These are phyloP conservation scores for Melanotaenia nigrans DNA, from an alignment of 2,797 vertebrate genomes.

Conservation along the genomic window DNA sequence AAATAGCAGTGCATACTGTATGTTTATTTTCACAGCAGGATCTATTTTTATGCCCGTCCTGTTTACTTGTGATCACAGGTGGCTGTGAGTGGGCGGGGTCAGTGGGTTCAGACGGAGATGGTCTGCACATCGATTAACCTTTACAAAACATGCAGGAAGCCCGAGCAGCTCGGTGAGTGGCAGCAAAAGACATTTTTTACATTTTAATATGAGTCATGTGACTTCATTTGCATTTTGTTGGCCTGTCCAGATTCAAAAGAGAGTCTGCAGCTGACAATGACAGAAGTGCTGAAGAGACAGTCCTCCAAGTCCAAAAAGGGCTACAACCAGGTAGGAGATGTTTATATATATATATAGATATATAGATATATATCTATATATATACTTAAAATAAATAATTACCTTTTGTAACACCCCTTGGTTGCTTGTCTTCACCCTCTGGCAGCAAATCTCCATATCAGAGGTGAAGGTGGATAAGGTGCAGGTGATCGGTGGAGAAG, in stretches of 20 bases:
- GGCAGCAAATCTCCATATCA: slow-evolving; percentile 86
- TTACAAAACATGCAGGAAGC: slow-evolving; percentile 86
- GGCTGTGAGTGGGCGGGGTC: slow-evolving; percentile 89
- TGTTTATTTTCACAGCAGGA: not conserved
- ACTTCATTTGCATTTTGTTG: not conserved
- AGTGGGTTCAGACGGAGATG: slow-evolving; percentile 86
- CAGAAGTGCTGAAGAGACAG: slow-evolving; percentile 91
- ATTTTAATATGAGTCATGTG: not conserved
- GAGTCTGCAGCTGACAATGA: slow-evolving; percentile 88
- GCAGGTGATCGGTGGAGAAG: slow-evolving; percentile 79
- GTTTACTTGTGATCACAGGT: slow-evolving; percentile 77
- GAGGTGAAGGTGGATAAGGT: slow-evolving; percentile 91
- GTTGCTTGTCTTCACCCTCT: not conserved
- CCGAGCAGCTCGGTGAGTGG: slow-evolving; percentile 86
- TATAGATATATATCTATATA: not conserved
- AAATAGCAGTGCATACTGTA: not conserved
- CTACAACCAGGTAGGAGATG: slow-evolving; percentile 89
- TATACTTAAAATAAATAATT: not conserved
- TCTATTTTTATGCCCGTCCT: slow-evolving; percentile 6
- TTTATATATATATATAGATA: not conserved
- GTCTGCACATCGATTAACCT: slow-evolving; percentile 92
- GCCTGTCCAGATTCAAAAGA: slow-evolving; percentile 84
- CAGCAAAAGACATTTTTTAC: not conserved
- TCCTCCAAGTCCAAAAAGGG: slow-evolving; percentile 92
- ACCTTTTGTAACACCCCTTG: not conserved